A percentile compares a stretch with the other conserved stretches of the same genome.
Conservation (phyloP, 2,113 vertebrate species). For the Dipodomys stephensi region DNA sequence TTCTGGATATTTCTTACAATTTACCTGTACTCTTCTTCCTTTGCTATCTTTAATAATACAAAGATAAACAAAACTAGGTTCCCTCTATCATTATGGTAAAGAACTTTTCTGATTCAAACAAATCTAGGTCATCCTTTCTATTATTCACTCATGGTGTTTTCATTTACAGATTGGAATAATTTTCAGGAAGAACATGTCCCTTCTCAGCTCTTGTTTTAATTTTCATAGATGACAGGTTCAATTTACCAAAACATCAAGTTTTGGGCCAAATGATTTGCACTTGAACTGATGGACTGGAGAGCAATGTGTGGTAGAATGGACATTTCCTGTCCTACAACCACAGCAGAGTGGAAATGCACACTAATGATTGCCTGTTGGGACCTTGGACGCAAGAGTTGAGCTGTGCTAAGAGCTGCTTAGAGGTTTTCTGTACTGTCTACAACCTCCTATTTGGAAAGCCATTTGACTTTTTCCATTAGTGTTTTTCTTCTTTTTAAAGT, state of each 20-base stretch:
- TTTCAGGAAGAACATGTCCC: slow-evolving; percentile 22
- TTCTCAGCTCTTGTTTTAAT: not conserved
- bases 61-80: not conserved
- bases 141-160: slow-evolving; percentile 8
- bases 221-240: slow-evolving; percentile 24
- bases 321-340: slow-evolving; percentile 23
- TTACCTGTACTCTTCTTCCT: not conserved
- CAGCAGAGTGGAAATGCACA: not conserved
- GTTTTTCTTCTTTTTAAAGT: slow-evolving; percentile 75
- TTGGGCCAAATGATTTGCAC: slow-evolving; percentile 1
- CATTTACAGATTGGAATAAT: slow-evolving; percentile 39
- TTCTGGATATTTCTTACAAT: not conserved
- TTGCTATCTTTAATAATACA: not conserved
- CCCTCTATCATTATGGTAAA: not conserved
- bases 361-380: not conserved
- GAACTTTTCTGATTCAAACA: not conserved
- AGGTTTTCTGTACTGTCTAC: slow-evolving; percentile 68
- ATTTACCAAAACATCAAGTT: not conserved
- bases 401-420: not conserved
- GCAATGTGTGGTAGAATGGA: not conserved
- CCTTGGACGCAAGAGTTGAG: not conserved
- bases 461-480: slow-evolving; percentile 79
- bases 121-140: not conserved
- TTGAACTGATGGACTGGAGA: not conserved
- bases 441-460: slow-evolving; percentile 76